These are phyloP conservation scores for Trachurus trachurus DNA, from an alignment of 2,797 vertebrate genomes.

Conservation along the genomic window DNA sequence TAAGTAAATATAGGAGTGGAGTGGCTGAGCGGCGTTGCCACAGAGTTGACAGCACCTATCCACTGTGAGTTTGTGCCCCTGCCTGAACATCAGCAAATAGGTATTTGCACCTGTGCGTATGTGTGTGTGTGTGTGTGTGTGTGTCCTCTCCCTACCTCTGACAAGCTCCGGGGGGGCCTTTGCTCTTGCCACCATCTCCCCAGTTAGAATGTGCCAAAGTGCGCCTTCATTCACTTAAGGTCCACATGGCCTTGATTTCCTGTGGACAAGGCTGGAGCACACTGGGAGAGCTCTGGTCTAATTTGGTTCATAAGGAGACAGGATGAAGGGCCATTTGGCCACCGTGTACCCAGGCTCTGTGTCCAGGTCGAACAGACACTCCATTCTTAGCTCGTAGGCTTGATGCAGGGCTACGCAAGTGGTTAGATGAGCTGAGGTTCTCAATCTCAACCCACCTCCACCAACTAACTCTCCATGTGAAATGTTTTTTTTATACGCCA, in stretches of 20 bases:
- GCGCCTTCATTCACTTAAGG: conserved; percentile 82
- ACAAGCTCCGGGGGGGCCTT: conserved; percentile 61
- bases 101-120: conserved; percentile 56
- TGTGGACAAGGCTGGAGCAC: conserved; percentile 76
- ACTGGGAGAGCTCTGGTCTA: conserved; percentile 76
- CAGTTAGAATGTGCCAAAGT: conserved; percentile 79
- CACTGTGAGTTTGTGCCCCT: conserved; percentile 41
- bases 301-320: conserved; percentile 74
- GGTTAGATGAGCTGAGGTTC: not conserved
- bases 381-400: conserved; percentile 13
- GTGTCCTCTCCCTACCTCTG: conserved; percentile 43
- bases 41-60: conserved; percentile 71
- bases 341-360: conserved; percentile 82
- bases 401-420: conserved; percentile 13
- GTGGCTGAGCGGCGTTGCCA: conserved; percentile 66
- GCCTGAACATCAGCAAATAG: conserved; percentile 66
- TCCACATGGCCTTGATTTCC: conserved; percentile 84
- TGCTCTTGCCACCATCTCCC: conserved; percentile 65
- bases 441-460: not conserved
- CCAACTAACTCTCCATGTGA: not conserved
- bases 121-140: conserved; percentile 24
- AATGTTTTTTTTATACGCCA: not conserved
- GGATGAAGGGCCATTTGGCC: conserved; percentile 89
- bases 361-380: conserved; percentile 43
- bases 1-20: conserved; percentile 84